Percentiles rank a stretch among this genome's conserved stretches.
Conservation (phyloP, 2,888 invertebrate species). For the Drosophila meridionalis region DNA sequence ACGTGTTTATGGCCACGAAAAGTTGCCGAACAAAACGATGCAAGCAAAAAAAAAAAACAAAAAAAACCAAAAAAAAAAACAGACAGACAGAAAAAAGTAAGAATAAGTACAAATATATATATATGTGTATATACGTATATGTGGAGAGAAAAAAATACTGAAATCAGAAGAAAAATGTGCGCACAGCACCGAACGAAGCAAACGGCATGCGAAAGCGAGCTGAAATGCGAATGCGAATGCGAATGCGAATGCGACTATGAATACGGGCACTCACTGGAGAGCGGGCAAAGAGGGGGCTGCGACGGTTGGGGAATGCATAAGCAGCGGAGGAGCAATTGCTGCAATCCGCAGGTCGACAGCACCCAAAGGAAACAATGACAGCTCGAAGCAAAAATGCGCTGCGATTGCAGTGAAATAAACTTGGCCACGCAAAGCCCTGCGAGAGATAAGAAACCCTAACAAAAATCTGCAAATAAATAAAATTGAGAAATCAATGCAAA, state of each 20-base stretch:
- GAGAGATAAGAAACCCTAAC: background rate
- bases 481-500: background rate
- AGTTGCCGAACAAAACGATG: conserved; percentile 70
- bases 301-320: background rate
- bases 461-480: background rate
- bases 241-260: conserved; percentile 31
- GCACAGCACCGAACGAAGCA: conserved; percentile 38
- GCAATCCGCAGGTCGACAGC: conserved; percentile 40
- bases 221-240: conserved; percentile 17
- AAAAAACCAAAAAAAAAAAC: background rate
- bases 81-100: conserved; percentile 2
- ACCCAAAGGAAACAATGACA: conserved; percentile 43
- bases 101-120: conserved; percentile 15
- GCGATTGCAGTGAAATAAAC: conserved; percentile 29
- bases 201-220: conserved; percentile 42
- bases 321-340: conserved; percentile 6
- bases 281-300: background rate
- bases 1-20: conserved; percentile 77
- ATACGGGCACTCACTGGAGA: conserved; percentile 28
- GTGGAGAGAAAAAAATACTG: conserved; percentile 25
- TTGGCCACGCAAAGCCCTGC: conserved; percentile 1
- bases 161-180: conserved; percentile 59
- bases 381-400: conserved; percentile 44
- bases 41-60: conserved; percentile 27
- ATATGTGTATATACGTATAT: background rate